phyloP scores from a whole-genome alignment of 92 coral and sea anemone genomes.

The Palythoa grandiflora region DNA sequence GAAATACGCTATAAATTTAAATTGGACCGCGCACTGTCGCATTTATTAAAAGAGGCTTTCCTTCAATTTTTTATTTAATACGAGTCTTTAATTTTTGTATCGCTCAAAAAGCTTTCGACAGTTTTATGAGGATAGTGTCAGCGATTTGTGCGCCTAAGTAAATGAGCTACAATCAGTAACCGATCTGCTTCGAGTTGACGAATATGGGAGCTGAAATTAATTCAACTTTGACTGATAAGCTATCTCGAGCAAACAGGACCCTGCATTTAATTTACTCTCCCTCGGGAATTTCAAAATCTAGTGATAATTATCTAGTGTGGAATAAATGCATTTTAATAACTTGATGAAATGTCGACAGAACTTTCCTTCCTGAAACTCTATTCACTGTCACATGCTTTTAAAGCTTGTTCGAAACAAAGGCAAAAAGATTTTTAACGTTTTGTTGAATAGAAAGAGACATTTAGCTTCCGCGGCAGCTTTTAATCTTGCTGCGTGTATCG shows the following conservation, averaged over 20 bases:
- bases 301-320: conserved; percentile 78
- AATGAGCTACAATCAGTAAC: conserved; percentile 18
- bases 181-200: conserved; percentile 26
- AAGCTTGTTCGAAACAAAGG: conserved; percentile 1
- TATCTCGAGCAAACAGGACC: conserved; percentile 45
- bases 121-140: conserved; percentile 33
- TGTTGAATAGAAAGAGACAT: conserved; percentile 18
- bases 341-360: conserved; percentile 72
- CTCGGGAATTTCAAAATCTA: conserved; percentile 47
- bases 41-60: neutral
- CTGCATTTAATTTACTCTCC: conserved; percentile 17
- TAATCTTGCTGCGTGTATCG: conserved; percentile 5
- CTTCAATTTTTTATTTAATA: conserved; percentile 6
- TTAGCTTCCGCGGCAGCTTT: conserved; percentile 45
- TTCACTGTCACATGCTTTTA: conserved; percentile 30
- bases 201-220: conserved; percentile 41
- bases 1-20: neutral
- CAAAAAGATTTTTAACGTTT: conserved; percentile 16
- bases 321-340: conserved; percentile 84
- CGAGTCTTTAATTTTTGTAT: neutral
- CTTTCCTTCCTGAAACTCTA: conserved; percentile 61
- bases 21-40: neutral
- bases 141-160: neutral
- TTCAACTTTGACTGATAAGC: conserved; percentile 43
- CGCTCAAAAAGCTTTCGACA: conserved; percentile 7